phyloP scores from a whole-genome alignment of 2,797 vertebrate species.

The Sylvilagus floridanus region DNA sequence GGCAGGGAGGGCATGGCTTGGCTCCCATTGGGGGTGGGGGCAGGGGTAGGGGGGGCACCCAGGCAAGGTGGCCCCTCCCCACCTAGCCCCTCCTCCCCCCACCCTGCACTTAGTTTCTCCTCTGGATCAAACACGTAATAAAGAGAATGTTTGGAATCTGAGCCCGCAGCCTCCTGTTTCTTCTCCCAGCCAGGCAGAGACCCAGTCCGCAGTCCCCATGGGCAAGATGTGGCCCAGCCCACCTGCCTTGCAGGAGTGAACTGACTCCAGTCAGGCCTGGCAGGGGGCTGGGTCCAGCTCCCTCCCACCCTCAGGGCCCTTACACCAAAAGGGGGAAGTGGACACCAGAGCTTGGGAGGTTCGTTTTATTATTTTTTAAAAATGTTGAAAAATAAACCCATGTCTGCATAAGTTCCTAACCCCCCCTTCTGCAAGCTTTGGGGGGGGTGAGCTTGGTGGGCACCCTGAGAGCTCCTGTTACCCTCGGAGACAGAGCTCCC shows the following conservation, averaged over 20 bases:
- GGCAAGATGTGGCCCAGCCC: slow-evolving; percentile 36
- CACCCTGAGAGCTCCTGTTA: background rate
- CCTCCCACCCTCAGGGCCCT: background rate
- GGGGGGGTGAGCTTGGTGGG: background rate
- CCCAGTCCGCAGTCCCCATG: slow-evolving; percentile 23
- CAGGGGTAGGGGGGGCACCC: slow-evolving; percentile 60
- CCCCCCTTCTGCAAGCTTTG: slow-evolving; percentile 27
- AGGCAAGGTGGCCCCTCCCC: slow-evolving; percentile 77
- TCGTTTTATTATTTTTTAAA: slow-evolving; percentile 79
- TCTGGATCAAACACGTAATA: slow-evolving; percentile 83
- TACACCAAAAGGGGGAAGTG: background rate
- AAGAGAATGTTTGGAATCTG: slow-evolving; percentile 83
- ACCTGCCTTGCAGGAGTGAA: background rate
- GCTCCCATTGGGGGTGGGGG: slow-evolving; percentile 68
- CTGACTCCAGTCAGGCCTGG: background rate
- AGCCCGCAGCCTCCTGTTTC: slow-evolving; percentile 68
- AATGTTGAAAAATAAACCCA: slow-evolving; percentile 84
- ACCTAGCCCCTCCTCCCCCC: slow-evolving; percentile 30
- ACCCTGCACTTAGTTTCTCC: slow-evolving; percentile 81
- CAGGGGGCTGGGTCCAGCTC: background rate
- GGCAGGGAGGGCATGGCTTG: slow-evolving; percentile 78
- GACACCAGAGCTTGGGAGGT: background rate
- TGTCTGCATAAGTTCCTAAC: slow-evolving; percentile 70
- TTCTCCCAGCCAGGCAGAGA: slow-evolving; percentile 52
- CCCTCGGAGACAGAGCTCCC: too few relatives aligned